Conservation (phyloP, 2,888 invertebrate genomes). For the Herminia tarsipennalis region DNA sequence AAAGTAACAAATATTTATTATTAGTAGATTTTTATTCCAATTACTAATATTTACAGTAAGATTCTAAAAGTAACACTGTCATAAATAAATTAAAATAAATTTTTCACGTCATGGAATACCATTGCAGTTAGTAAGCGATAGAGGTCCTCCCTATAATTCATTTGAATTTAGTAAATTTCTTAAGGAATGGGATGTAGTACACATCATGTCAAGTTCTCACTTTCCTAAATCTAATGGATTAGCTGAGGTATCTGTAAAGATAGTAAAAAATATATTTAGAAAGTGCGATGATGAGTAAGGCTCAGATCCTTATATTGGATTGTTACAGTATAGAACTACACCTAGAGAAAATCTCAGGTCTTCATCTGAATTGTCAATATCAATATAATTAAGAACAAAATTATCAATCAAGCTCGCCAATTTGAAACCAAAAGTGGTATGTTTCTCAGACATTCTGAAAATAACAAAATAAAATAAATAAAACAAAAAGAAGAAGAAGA, state of each 20-base stretch:
- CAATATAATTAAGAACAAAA: too few species aligned
- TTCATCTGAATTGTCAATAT: too few species aligned
- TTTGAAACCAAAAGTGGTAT: too few species aligned
- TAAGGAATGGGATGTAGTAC: neutral
- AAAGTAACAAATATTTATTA: neutral
- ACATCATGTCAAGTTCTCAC: neutral
- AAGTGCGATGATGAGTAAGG: neutral
- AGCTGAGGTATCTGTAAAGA: neutral
- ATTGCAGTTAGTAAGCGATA: neutral
- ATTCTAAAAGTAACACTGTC: neutral
- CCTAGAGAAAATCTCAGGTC: too few species aligned
- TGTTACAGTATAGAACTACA: neutral
- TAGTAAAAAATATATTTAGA: neutral
- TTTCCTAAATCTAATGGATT: neutral
- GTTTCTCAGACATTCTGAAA: too few species aligned
- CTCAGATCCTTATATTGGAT: neutral
- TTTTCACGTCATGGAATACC: conserved; percentile 1
- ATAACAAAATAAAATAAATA: too few species aligned
- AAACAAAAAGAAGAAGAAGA: too few species aligned
- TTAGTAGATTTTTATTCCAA: neutral
- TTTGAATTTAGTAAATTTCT: neutral
- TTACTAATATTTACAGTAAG: too few species aligned
- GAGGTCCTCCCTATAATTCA: neutral
- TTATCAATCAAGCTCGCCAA: too few species aligned
- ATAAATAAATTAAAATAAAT: neutral